Conservation (phyloP, 1,140 invertebrate genomes). For the Hydropsyche tenuis region DNA sequence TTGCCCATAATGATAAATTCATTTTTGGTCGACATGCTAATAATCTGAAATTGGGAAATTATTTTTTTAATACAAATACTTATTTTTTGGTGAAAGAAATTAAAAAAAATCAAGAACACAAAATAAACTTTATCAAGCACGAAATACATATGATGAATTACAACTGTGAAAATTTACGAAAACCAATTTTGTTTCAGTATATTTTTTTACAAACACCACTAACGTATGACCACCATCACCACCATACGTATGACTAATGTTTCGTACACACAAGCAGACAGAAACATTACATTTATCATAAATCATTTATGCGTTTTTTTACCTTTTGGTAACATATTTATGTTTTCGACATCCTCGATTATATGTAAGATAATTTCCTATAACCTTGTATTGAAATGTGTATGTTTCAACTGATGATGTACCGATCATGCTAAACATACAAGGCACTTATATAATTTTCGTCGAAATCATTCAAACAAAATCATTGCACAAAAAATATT, state of each 20-base stretch:
- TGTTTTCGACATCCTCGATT: constrained; percentile 56
- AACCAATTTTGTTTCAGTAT: too few relatives aligned
- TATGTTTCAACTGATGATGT: constrained; percentile 63
- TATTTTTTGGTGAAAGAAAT: not conserved
- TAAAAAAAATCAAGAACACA: not conserved
- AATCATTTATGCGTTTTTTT: constrained; percentile 42
- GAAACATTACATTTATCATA: not conserved
- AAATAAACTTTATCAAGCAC: too few relatives aligned
- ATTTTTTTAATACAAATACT: not conserved
- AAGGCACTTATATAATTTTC: too few relatives aligned
- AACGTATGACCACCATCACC: too few relatives aligned
- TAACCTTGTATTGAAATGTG: constrained; percentile 63
- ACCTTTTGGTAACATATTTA: constrained; percentile 57
- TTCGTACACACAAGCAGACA: constrained; percentile 13
- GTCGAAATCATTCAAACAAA: too few relatives aligned
- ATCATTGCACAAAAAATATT: too few relatives aligned
- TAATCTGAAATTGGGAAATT: constrained; percentile 53
- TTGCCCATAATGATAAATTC: constrained; percentile 57
- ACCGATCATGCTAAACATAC: constrained; percentile 63
- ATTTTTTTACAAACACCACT: too few relatives aligned
- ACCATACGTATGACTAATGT: too few relatives aligned
- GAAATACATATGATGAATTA: too few relatives aligned
- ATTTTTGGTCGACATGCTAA: constrained; percentile 61
- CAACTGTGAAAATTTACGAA: too few relatives aligned
- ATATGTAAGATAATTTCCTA: constrained; percentile 60